phyloP scores from a whole-genome alignment of 2,797 vertebrate species.

The Paguma larvata region DNA sequence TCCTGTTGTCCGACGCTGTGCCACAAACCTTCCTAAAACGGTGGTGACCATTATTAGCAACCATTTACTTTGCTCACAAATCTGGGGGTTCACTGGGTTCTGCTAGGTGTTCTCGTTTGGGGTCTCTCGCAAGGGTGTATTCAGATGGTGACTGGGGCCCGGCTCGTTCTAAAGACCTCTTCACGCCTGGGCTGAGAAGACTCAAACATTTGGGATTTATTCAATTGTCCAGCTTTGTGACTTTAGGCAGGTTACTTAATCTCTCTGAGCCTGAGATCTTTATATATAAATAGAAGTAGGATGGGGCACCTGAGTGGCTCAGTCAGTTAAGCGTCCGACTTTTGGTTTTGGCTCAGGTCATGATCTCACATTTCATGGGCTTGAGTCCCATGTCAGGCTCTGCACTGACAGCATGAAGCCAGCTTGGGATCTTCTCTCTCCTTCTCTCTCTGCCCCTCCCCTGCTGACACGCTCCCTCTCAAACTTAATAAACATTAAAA shows the following conservation, averaged over 20 bases:
- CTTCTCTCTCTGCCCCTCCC: no score
- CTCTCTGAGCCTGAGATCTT: neutral
- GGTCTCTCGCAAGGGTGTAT: neutral
- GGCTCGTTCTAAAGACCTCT: neutral
- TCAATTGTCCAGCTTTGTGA: neutral
- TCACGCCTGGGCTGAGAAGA: neutral
- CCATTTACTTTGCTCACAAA: neutral
- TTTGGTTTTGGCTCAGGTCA: no score
- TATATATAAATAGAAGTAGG: neutral
- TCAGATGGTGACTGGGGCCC: neutral
- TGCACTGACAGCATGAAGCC: no score
- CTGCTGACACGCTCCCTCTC: no score
- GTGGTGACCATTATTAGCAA: neutral
- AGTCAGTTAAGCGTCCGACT: no score
- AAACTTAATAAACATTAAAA: no score
- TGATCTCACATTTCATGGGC: no score
- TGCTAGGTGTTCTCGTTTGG: neutral
- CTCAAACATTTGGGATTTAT: neutral
- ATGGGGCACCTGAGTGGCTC: no score
- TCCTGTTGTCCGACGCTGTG: neutral
- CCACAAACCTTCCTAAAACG: neutral
- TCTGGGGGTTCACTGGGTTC: neutral
- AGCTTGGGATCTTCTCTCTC: no score
- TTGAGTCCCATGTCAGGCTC: no score
- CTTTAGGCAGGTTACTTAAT: conserved; percentile 27